phyloP scores from a whole-genome alignment of 2,797 vertebrate species.

The Lophotriccus pileatus region DNA sequence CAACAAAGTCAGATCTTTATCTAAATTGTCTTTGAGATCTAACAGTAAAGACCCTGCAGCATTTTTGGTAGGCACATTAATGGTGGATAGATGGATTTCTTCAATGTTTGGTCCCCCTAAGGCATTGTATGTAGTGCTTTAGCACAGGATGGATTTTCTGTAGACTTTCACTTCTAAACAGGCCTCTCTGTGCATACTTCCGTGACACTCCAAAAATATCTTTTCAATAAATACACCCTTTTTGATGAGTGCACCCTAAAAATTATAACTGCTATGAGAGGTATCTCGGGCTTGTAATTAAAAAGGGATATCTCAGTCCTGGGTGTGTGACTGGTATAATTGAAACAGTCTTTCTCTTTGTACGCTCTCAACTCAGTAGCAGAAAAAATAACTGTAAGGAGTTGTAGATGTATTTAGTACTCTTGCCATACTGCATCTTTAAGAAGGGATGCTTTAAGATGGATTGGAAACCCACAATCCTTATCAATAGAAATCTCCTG shows the following conservation, averaged over 20 bases:
- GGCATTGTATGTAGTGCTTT: not conserved
- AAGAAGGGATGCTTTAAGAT: not conserved
- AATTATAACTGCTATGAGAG: not conserved
- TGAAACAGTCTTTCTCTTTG: not conserved
- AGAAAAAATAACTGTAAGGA: not conserved
- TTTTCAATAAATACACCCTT: not conserved
- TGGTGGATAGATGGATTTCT: not conserved
- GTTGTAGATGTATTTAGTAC: not conserved
- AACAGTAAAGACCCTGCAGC: not conserved
- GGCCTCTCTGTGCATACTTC: fast-evolving
- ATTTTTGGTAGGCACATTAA: not conserved
- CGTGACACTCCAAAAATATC: not conserved
- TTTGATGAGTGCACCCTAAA: not conserved
- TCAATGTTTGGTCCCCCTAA: not conserved
- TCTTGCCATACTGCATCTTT: not conserved
- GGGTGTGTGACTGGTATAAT: not conserved
- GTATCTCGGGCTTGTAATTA: not conserved
- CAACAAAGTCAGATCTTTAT: not conserved
- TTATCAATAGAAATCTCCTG: not conserved
- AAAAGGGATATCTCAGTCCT: not conserved
- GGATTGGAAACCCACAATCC: not conserved
- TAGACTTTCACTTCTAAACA: not conserved
- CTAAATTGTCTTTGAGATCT: not conserved
- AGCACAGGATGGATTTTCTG: not conserved
- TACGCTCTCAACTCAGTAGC: not conserved